Evolutionary conservation across 2,797 vertebrate genomes (phyloP).

Genomic region (Artibeus lituratus): DNA sequence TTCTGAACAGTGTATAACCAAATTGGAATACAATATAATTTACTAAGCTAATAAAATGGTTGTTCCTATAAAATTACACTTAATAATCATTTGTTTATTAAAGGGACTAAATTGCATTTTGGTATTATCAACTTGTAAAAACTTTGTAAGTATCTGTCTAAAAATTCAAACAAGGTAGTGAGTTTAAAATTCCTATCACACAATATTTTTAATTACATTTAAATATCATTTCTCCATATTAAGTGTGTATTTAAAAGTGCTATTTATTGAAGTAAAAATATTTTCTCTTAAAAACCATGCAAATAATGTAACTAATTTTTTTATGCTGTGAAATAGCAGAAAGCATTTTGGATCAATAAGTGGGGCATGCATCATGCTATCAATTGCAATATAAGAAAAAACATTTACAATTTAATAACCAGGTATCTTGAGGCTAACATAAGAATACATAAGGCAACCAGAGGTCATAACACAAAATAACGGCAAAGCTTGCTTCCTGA

Average conservation of each 20-base stretch:
- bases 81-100: neutral
- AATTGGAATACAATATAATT: neutral
- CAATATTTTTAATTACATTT: neutral
- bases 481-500: too few relatives aligned
- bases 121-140: neutral
- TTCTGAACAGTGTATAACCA: neutral
- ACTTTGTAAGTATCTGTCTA: neutral
- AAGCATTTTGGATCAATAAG: neutral
- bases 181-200: neutral
- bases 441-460: neutral
- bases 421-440: neutral
- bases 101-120: neutral
- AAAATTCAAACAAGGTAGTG: neutral
- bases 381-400: neutral
- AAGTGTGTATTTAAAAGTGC: neutral
- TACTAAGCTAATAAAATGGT: neutral
- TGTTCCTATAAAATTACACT: neutral
- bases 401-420: neutral
- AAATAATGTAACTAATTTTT: neutral
- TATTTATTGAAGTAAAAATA: neutral
- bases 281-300: neutral
- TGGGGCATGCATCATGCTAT: neutral
- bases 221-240: neutral
- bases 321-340: neutral
- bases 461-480: neutral